Base-by-base conservation (phyloP, 23 tunicate species). In the Diplosoma virens region DNA sequence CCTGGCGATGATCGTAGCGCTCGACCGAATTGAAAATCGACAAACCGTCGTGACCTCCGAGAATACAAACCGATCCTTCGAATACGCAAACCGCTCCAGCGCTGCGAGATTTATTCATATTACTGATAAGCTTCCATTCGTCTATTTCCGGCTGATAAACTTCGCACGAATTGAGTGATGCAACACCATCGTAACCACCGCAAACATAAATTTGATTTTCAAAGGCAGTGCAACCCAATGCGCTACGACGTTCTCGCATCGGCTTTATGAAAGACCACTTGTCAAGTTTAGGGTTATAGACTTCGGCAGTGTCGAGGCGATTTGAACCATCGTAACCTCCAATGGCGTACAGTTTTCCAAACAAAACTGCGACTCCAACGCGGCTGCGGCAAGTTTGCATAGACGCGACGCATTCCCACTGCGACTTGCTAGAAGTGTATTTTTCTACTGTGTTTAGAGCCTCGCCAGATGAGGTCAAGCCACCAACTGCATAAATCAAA, bases 31-130 rank as follows among this genome's bases (percentile, higher is more conserved):
- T 87, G 72, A 94, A 94, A 34, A 94, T 86, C 9, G 85, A 83
- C 37, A 94, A 73, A 16, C 93, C 98, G 56, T 94, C 98, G 67
- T 87, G 93, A 30, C 98, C 98, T n/a, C 98, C 98, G 29, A 82
- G 64, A 67, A 94, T 83, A 31, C 45, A 87, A 5, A 94, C 82
- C 23, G 69, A 52, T 1, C 86, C 77, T 33, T 87, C 88, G 65
- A 94, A 87, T 1, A 78, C 84, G 33, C 82, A 65, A 0, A 82
- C 89, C 30, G 98, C 98, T 18, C 78, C 89, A 24, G 98, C 98
- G 58, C 89, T 81, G 26, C 98, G 94, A 11, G 86, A 46, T 82
- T 87, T 86, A 53, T 87, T 85, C 98, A 94, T 94, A 1, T 47
- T 28, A 21, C 65, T 59, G 17, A 90, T 66, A 22, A 16, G 20